These are phyloP conservation scores for Chironomus striatipennis DNA, from an alignment of 1,140 invertebrate species.

Conservation along the genomic window DNA sequence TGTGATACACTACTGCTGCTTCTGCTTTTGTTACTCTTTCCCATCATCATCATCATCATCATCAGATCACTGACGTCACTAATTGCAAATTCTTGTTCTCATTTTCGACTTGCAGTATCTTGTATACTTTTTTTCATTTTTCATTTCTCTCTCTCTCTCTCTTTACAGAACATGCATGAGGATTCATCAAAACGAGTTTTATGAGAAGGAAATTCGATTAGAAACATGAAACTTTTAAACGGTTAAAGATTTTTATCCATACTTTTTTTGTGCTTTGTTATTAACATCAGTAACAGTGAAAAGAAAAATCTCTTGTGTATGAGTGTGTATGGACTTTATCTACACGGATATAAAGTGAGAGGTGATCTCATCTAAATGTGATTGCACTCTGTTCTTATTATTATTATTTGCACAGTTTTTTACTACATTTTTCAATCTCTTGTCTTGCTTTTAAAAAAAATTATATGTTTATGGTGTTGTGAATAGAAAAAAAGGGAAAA, in stretches of 20 bases:
- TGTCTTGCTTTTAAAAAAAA: neutral
- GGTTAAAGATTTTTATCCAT: neutral
- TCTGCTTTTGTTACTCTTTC: neutral
- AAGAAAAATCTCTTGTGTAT: too few species aligned
- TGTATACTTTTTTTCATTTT: too few species aligned
- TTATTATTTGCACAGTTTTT: too few species aligned
- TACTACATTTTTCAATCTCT: too few species aligned
- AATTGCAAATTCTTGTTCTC: neutral
- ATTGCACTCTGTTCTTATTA: too few species aligned
- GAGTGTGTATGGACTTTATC: too few species aligned
- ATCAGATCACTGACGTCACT: neutral
- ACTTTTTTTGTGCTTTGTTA: too few species aligned
- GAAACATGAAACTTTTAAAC: constrained; percentile 8
- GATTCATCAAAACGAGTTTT: constrained; percentile 19
- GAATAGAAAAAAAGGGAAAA: neutral
- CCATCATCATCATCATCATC: neutral
- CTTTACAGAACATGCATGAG: constrained; percentile 15
- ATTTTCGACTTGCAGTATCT: too few species aligned
- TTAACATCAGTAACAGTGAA: too few species aligned
- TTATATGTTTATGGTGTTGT: neutral
- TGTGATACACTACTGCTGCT: neutral
- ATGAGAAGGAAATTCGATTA: constrained; percentile 13
- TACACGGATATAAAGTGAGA: too few species aligned
- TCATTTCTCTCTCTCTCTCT: neutral
- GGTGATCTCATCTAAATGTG: too few species aligned